phyloP scores from a whole-genome alignment of 2,797 vertebrate species.

The Erpetoichthys calabaricus region DNA sequence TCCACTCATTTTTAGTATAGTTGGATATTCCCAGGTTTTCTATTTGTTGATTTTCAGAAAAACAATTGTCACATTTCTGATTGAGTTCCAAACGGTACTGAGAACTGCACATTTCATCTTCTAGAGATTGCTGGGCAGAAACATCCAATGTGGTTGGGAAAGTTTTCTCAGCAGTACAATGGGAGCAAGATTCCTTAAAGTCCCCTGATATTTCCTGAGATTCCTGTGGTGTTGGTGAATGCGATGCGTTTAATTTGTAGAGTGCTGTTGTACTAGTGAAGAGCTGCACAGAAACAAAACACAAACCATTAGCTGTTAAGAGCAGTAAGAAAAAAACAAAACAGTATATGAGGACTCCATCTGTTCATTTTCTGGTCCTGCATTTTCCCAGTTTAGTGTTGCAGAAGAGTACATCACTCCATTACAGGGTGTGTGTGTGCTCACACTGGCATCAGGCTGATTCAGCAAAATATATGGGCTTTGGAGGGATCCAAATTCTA shows the following conservation, averaged over 20 bases:
- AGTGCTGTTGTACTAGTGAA: conserved; percentile 64
- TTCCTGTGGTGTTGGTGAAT: conserved; percentile 19
- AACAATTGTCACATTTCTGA: background rate
- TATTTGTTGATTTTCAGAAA: conserved; percentile 1
- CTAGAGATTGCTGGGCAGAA: background rate
- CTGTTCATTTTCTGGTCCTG: no score
- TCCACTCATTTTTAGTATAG: no score
- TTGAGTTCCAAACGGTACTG: background rate
- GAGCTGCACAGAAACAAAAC: conserved; percentile 44
- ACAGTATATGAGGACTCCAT: no score
- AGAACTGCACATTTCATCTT: background rate
- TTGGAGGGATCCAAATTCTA: no score
- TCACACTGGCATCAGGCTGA: no score
- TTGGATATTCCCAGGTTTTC: background rate
- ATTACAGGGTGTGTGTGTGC: no score
- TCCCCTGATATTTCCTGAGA: conserved; percentile 14
- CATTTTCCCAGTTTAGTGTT: no score
- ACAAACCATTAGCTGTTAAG: background rate
- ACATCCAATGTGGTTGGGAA: background rate
- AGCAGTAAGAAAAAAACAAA: no score
- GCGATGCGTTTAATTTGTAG: conserved; percentile 31
- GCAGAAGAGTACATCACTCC: no score
- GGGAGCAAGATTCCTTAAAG: background rate
- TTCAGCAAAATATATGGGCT: no score
- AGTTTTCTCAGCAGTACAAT: background rate